A percentile compares a stretch with the other conserved stretches of the same genome.
Evolutionary conservation across 2,797 vertebrate genomes (phyloP).

Genomic region (Odontamblyopus rebecca): DNA sequence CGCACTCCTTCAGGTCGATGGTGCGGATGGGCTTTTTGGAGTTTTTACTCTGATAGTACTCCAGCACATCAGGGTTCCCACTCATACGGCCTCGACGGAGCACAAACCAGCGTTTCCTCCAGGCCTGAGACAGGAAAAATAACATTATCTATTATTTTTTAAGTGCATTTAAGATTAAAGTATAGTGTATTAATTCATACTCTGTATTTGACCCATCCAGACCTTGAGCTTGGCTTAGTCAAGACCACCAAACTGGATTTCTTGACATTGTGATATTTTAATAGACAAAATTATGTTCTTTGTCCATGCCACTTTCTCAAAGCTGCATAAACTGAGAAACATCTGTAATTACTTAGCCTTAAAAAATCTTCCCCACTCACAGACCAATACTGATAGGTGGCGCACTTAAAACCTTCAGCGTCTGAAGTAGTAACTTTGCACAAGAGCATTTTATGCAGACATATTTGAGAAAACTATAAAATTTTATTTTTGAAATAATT

Average conservation of each 20-base stretch:
- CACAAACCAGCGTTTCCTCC: slow-evolving; percentile 98
- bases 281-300: background rate
- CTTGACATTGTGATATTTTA: background rate
- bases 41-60: slow-evolving; percentile 91
- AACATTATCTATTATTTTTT: background rate
- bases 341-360: background rate
- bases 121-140: slow-evolving; percentile 79
- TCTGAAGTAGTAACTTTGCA: too few species aligned
- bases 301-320: background rate
- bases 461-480: too few species aligned
- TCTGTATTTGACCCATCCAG: background rate
- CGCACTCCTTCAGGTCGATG: slow-evolving; percentile 92
- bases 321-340: background rate
- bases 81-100: slow-evolving; percentile 93
- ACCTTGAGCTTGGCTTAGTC: too few species aligned
- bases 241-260: background rate
- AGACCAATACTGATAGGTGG: too few species aligned
- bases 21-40: slow-evolving; percentile 91
- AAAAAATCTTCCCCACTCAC: too few species aligned
- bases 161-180: background rate
- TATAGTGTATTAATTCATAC: background rate
- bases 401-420: too few species aligned
- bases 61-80: slow-evolving; percentile 93
- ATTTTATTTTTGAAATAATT: background rate
- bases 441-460: too few species aligned